These are phyloP conservation scores for Sterrhoptilus dennistouni DNA, from an alignment of 2,113 vertebrate species.

Conservation along the genomic window DNA sequence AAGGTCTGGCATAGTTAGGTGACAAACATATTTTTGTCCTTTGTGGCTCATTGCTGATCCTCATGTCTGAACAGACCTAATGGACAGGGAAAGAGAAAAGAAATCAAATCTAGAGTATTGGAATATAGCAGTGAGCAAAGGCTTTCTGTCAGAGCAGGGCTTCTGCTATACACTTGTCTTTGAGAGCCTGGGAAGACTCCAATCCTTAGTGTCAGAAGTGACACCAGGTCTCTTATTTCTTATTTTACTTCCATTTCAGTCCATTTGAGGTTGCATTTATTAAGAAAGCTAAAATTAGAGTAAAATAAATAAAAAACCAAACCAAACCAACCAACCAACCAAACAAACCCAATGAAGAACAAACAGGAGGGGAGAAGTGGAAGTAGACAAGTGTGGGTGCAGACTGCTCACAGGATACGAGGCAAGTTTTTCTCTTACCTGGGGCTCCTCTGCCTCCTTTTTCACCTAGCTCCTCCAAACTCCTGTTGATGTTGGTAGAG, in stretches of 20 bases:
- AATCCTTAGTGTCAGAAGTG: not conserved
- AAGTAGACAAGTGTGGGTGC: not conserved
- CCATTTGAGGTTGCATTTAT: not conserved
- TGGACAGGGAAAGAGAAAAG: not conserved
- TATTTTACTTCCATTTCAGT: not conserved
- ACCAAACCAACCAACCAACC: not conserved
- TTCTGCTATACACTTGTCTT: not conserved
- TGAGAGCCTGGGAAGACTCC: not conserved
- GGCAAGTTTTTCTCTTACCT: not conserved
- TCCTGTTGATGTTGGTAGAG: not conserved
- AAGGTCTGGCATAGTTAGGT: not conserved
- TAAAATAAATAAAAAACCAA: not conserved
- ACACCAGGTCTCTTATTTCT: not conserved
- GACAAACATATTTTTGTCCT: not conserved
- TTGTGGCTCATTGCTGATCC: not conserved
- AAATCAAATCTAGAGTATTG: not conserved
- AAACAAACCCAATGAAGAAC: not conserved
- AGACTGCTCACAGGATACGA: not conserved
- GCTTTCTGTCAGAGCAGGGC: not conserved
- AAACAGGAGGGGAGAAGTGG: not conserved
- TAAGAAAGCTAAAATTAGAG: not conserved
- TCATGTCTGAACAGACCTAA: not conserved
- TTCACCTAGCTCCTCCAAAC: not conserved
- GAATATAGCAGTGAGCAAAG: not conserved
- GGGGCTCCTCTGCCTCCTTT: not conserved